phyloP scores from a whole-genome alignment of 2,888 invertebrate species.

The Pristionchus mayeri region DNA sequence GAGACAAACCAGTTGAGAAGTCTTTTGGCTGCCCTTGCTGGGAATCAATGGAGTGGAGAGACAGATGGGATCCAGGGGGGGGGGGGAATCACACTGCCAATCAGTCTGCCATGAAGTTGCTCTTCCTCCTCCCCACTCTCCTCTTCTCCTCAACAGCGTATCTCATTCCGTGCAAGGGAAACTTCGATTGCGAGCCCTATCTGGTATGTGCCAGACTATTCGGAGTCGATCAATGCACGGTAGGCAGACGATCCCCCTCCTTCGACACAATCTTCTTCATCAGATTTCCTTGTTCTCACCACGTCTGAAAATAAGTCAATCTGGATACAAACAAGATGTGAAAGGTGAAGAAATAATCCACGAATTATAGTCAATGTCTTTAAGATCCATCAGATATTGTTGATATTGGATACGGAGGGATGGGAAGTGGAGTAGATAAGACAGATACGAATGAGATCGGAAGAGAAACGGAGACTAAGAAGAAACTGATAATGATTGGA shows the following conservation, averaged over 20 bases:
- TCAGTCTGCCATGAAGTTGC: not conserved
- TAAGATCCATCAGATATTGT: not conserved
- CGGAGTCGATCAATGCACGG: slow-evolving; percentile 42
- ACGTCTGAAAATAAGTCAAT: not conserved
- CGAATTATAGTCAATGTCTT: not conserved
- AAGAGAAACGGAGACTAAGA: not conserved
- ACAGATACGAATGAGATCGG: not conserved
- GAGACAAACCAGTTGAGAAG: not conserved
- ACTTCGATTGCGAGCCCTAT: slow-evolving; percentile 17
- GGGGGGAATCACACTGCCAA: not conserved
- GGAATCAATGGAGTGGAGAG: slow-evolving; percentile 13
- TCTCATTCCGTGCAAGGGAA: slow-evolving; percentile 25
- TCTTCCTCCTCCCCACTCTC: not conserved
- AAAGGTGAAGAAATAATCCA: not conserved
- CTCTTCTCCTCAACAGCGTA: not conserved
- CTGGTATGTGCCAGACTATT: slow-evolving; percentile 18
- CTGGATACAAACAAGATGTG: not conserved
- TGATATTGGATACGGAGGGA: slow-evolving; percentile 21
- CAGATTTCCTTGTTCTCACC: slow-evolving; percentile 16
- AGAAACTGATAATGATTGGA: slow-evolving; percentile 28
- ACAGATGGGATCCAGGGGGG: not conserved
- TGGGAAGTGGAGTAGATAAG: not conserved
- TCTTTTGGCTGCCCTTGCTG: not conserved
- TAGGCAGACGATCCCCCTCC: too few species aligned
- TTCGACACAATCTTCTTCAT: too few species aligned